Evolutionary conservation across 2,888 invertebrate species (phyloP).

Genomic region (Papilio protenor): DNA sequence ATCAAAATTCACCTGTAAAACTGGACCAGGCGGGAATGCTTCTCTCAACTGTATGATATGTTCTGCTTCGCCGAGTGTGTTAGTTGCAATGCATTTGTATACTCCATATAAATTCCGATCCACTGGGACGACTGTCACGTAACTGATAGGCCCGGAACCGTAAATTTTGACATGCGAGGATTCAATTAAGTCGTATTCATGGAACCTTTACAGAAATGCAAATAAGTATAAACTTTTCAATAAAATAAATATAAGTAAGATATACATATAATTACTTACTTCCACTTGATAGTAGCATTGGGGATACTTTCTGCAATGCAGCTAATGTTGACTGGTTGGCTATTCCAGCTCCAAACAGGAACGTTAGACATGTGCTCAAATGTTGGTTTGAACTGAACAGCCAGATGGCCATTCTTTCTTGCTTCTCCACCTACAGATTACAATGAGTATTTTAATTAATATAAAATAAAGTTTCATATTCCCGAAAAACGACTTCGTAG

Average conservation of each 20-base stretch:
- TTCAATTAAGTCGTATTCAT: constrained; percentile 82
- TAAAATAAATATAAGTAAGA: constrained; percentile 5
- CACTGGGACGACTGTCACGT: constrained; percentile 87
- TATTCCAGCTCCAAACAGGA: constrained; percentile 93
- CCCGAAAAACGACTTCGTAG: background rate
- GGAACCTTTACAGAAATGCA: constrained; percentile 63
- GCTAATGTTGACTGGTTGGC: constrained; percentile 91
- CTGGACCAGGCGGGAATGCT: constrained; percentile 88
- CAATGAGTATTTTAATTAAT: constrained; percentile 11
- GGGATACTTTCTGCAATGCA: constrained; percentile 95
- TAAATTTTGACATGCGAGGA: constrained; percentile 85
- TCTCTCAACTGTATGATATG: constrained; percentile 89
- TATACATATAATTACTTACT: constrained; percentile 66
- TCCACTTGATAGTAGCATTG: constrained; percentile 96
- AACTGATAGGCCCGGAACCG: constrained; percentile 89
- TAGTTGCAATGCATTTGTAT: constrained; percentile 93
- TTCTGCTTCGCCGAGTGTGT: constrained; percentile 88
- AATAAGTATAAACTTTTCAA: constrained; percentile 22
- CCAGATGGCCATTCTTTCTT: constrained; percentile 91
- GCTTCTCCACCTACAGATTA: constrained; percentile 85
- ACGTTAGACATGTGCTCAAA: constrained; percentile 89
- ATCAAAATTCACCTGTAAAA: constrained; percentile 77
- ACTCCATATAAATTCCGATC: constrained; percentile 87
- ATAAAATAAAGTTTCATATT: constrained; percentile 22
- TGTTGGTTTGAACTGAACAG: constrained; percentile 92